Base-by-base conservation (phyloP, 1,140 invertebrate genomes). In the Mactra quadrangularis region DNA sequence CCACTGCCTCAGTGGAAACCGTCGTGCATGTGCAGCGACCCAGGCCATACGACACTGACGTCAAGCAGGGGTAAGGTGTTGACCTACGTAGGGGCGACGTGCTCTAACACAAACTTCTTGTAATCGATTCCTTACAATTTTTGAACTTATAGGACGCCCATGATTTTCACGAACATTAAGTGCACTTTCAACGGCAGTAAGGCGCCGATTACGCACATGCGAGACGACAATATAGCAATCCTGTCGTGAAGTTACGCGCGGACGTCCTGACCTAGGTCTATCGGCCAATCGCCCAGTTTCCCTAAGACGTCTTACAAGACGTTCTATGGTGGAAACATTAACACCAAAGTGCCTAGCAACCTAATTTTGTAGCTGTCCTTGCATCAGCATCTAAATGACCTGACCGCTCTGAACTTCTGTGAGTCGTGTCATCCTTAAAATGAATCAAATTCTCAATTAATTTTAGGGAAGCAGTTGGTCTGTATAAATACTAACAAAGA, bases 271-370 rank as follows among this genome's bases (percentile, higher is more conserved):
- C 47, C 50, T 7, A 7, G 45, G 19, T 53, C 68, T 45, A 41
- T 71, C 68, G 27, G 68, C 25, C 45, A 71, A 19, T 11, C 47
- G 52, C 35, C 68, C 47, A 33, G 4, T 71, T n/a, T 53, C 68
- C 47, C 68, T 13, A 29, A 33, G 68, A 71, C n/a, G 50, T 15
- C 68, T 7, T n/a, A 71, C 27, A 71, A 71, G 68, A 33, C 27
- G 68, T 33, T 52, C 68, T 71, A 53, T 33, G 25, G 68, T 55
- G 29, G 68, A 71, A 71, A 71, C 47, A 71, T 71, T 55, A 7
- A 71, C 45, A 53, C 47, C 27, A 52, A 71, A 71, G 15, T 71
- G 68, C 50, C 13, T 71, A 53, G 45, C 68, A 71, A 71, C 52
- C 47, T 71, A 29, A 6, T 53, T 41, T 53, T 52, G 47, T 47